Base-by-base conservation (phyloP, 2,797 vertebrate genomes). In the Geotria australis region DNA sequence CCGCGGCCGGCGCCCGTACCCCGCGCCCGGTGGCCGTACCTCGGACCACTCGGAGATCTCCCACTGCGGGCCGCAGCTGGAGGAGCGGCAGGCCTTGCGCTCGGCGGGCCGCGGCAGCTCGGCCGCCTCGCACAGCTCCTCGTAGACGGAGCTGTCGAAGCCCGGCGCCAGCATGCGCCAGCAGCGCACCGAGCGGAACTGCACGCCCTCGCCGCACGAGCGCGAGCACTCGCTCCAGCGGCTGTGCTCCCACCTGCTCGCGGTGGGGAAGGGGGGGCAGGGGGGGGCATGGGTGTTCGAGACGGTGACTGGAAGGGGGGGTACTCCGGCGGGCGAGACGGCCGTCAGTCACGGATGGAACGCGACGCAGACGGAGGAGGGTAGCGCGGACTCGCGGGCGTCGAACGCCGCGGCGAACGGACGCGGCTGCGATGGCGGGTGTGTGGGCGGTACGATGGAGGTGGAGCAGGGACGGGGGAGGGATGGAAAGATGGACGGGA, bases 101-200 rank as follows among this genome's bases (percentile, higher is more conserved):
- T 74, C 75, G 64, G 79, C 76, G 46, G 82, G 82, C 61, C 77
- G 78, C 67, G 75, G 72, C 48, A 81, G 70, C 56, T 79, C 77
- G 1, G 70, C 71, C 12, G 72, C 68, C 62, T 79, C 74, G 57
- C 83, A 86, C 60, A 85, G 69, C 2, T 79, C 75, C 0, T 82
- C 76, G 0, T 86, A 86, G 58, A 81, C 80, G 0, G 83, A 84
- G 61, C 82, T 85, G 70, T 86, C 83, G 0, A 86, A 78, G 6
- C 83, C 82, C 0, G 79, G 79, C 0, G 79, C 79, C 65, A 86
- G 66, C 80, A 86, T 85, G 67, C 78, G 81, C 83, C 83, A 86
- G 69, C 83, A 86, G 60, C 83, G 80, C 61, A 83, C 80, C 0
- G 77, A 79, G 13, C 83, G 76, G 60, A 75, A 80, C 69, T 85